Base-by-base conservation (phyloP, 1,140 invertebrate genomes). In the Cydia strobilella region DNA sequence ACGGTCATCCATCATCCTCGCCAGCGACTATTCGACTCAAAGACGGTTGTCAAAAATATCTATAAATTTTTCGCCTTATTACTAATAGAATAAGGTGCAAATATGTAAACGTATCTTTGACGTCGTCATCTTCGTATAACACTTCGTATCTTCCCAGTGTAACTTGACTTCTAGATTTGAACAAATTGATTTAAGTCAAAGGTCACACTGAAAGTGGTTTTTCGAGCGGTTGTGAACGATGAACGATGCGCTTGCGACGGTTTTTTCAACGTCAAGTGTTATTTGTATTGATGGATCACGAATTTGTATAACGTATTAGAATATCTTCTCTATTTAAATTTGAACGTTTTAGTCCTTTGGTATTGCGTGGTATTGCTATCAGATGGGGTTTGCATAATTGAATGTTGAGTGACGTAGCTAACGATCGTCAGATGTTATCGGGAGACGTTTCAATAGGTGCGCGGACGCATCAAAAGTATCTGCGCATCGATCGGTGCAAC, bases 381-480 rank as follows among this genome's bases (percentile, higher is more conserved):
- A 81, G 88, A 90, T 92, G 79, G 73, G 76, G 80, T 82, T 82
- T 76, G 87, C 84, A 90, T 92, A 90, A 86, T 86, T 90, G 88
- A 89, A 90, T 91, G 83, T 82, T 80, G 82, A 80, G 75, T 82
- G 78, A 84, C 79, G 79, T 79, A 75, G 76, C 85, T 90, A 88
- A 89, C 86, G 89, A 91, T 86, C 80, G 77, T 81, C 80, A 82
- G 89, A 92, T 92, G 77, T 69, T 90, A 92, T 92, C 90, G 73
- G 71, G 81, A 87, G 90, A 92, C 89, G 84, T 92, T 92, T 92
- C 90, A 92, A 92, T 92, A 92, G 86, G 82, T 81, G 35, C 31
- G 31, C 54, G n/a, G 65, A 20, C 27, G 65, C 65, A 66, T 25
- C 20, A 12, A 13, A 66, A 63, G 25, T 66, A 73, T 73, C 54